A percentile compares a stretch with the other conserved stretches of the same genome.
Conservation (phyloP, 2,797 vertebrate species). For the Dendrocincla fuliginosa region DNA sequence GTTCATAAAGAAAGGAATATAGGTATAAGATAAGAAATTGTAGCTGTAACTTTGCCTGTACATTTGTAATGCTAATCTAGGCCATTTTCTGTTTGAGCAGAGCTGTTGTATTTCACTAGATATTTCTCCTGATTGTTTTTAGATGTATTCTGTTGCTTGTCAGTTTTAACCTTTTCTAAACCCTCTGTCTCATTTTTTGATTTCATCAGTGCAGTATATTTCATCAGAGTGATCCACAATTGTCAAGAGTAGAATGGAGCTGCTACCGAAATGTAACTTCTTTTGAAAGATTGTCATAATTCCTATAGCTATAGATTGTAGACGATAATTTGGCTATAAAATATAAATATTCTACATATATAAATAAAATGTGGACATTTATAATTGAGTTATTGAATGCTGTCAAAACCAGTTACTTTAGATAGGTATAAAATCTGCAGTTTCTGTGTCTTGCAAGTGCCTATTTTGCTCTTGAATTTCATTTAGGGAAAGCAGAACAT, state of each 20-base stretch:
- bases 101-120: neutral
- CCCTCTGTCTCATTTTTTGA: rapidly evolving
- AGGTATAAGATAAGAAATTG: neutral
- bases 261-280: neutral
- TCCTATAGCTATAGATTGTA: neutral
- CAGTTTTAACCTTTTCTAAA: neutral
- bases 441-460: neutral
- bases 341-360: neutral
- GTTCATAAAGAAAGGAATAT: neutral
- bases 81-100: neutral
- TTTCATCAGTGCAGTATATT: neutral
- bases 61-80: neutral
- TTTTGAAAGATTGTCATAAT: neutral
- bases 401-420: neutral
- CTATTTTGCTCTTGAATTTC: neutral
- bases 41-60: neutral
- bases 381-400: neutral
- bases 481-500: neutral
- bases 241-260: neutral
- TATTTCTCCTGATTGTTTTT: neutral
- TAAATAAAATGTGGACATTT: neutral
- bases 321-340: neutral
- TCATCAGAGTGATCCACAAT: neutral
- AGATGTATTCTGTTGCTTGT: neutral
- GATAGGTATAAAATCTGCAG: neutral